Base-by-base conservation (phyloP, 1,140 invertebrate genomes). In the Octopus sinensis region DNA sequence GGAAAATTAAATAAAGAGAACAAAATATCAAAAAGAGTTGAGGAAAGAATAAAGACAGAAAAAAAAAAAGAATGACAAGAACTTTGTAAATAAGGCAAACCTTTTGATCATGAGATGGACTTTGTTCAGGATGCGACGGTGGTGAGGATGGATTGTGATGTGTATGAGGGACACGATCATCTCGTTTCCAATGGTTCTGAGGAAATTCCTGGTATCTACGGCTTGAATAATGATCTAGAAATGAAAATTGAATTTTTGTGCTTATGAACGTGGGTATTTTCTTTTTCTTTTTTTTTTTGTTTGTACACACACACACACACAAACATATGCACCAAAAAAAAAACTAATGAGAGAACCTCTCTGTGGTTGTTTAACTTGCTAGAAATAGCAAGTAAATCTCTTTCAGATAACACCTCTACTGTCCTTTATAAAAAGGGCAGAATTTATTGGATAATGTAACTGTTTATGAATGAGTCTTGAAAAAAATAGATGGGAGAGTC, bases 41-140 rank as follows among this genome's bases (percentile, higher is more conserved):
- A 62, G 1, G 17, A 62, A 17, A 17, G 56, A 12, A 62, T 62
- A 17, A 17, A 13, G 30, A 71, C 30, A 71, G 4, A 2, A 7
- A 4, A 71, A 71, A 5, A 71, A 71, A 71, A 71, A 9, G 17
- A n/a, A n/a, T n/a, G 12, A 23, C 5, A 71, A 71, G 68, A 13
- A 71, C 4, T 71, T n/a, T 71, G 17, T 13, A n/a, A 68, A 68
- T 68, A 12, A 68, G 62, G 9, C 62, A 12, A 12, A 77, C 76
- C 76, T 77, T 77, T 77, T 77, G 76, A 77, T 77, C 76, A 43
- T 77, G 30, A 43, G 52, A 77, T 77, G 76, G 76, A 43, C 76
- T 53, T 12, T 77, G 76, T 43, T 77, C 76, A 9, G 76, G 30
- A 77, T 77, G 76, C 13, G 43, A 5, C 23, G 76, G 23, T 13